Conservation (phyloP, 2,888 invertebrate genomes). For the Ferdinandea cuprea region DNA sequence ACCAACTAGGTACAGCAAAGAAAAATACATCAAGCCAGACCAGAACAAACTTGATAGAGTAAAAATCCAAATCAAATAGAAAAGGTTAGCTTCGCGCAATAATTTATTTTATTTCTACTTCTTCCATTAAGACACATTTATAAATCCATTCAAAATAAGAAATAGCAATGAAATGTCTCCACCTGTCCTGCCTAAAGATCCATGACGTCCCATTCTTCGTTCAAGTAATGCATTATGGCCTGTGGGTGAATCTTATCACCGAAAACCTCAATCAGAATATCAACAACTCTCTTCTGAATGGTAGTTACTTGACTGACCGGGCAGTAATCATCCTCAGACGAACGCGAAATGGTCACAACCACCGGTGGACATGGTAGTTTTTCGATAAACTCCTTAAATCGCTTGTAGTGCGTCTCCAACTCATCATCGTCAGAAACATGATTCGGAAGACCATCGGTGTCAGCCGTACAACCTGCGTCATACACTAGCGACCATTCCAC, state of each 20-base stretch:
- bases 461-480: constrained; percentile 94
- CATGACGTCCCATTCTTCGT: constrained; percentile 82
- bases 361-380: constrained; percentile 86
- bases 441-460: constrained; percentile 92
- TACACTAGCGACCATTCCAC: constrained; percentile 92
- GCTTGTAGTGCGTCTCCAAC: constrained; percentile 86
- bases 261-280: constrained; percentile 84
- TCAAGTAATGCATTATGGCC: constrained; percentile 81
- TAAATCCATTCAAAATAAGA: constrained; percentile 61
- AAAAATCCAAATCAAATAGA: background rate
- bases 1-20: too few species aligned
- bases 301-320: constrained; percentile 91
- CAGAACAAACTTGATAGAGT: background rate
- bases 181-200: constrained; percentile 76
- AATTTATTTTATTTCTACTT: constrained; percentile 47
- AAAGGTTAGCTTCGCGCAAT: constrained; percentile 25
- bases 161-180: constrained; percentile 24
- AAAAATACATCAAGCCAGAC: background rate
- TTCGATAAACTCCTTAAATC: constrained; percentile 85
- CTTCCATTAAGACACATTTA: constrained; percentile 55
- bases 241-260: constrained; percentile 79
- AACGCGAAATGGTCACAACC: constrained; percentile 91
- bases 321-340: constrained; percentile 94
- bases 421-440: constrained; percentile 90
- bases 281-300: constrained; percentile 88